phyloP scores from a whole-genome alignment of 2,888 invertebrate genomes.

The Troides oblongomaculatus region DNA sequence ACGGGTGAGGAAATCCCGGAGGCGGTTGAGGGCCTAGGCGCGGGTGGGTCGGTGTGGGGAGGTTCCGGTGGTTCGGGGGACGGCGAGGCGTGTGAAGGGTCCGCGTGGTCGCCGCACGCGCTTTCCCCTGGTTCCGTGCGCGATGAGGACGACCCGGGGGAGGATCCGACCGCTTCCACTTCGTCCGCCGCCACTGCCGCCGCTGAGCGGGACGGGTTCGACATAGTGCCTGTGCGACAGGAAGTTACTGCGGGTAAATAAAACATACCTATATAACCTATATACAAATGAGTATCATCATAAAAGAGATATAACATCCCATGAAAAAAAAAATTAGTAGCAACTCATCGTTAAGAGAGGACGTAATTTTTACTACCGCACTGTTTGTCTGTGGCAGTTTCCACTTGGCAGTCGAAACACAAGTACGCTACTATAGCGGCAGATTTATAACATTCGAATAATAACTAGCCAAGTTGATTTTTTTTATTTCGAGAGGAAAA shows the following conservation, averaged over 20 bases:
- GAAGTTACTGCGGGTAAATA: conserved; percentile 43
- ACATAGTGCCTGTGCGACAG: conserved; percentile 53
- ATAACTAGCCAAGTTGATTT: too few species aligned
- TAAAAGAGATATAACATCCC: too few species aligned
- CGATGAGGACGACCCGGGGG: conserved; percentile 54
- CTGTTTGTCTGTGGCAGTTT: too few species aligned
- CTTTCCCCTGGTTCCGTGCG: conserved; percentile 64
- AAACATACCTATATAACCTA: too few species aligned
- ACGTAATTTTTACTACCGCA: too few species aligned
- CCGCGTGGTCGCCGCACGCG: conserved; percentile 61
- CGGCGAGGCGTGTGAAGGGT: conserved; percentile 30
- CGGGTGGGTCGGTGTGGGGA: conserved; percentile 32
- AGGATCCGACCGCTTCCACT: conserved; percentile 34
- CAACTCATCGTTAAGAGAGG: too few species aligned
- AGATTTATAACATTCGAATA: too few species aligned
- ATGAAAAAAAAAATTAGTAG: too few species aligned
- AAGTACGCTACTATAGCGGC: too few species aligned
- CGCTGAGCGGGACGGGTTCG: conserved; percentile 43
- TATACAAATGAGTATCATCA: too few species aligned
- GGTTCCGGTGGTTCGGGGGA: conserved; percentile 22
- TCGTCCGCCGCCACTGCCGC: conserved; percentile 32
- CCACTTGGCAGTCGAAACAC: too few species aligned
- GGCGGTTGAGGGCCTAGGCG: conserved; percentile 33
- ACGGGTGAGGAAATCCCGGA: conserved; percentile 41
- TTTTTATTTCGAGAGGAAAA: too few species aligned